Base-by-base conservation (phyloP, 2,888 invertebrate species). In the Tuberolachnus salignus region DNA sequence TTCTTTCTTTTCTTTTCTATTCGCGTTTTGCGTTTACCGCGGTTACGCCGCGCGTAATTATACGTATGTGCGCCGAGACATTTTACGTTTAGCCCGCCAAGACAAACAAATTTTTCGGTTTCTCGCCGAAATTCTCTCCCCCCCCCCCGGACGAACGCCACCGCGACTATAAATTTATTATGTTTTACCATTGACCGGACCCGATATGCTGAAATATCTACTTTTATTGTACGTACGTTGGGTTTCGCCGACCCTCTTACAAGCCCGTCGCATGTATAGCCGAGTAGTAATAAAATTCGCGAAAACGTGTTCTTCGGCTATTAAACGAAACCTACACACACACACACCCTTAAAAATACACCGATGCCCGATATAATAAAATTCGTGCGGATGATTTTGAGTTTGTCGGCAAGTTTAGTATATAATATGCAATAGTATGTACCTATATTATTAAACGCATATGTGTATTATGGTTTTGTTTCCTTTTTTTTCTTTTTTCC, bases 221-320 rank as follows among this genome's bases (percentile, higher is more conserved):
- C 34, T 34, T 34, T 34, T 34, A 34, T n/a, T n/a, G n/a, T n/a
- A n/a, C n/a, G n/a, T 34, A 34, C 67, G 34, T 34, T 21, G 34
- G 61, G 9, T 49, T n/a, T 61, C 61, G 4, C 19, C 72, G 61
- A 73, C 72, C 72, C 72, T 61, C 34, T 51, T 26, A 34, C 34
- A 34, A n/a, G n/a, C n/a, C n/a, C n/a, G n/a, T n/a, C n/a, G n/a
- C n/a, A n/a, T n/a, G n/a, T n/a, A n/a, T n/a, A n/a, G n/a, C n/a
- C 34, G 6, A 46, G 63, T 14, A 42, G 64, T 66, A 51, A 55
- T 74, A 74, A 74, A 66, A 74, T 66, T 66, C n/a, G 64, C 74
- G n/a, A 74, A 74, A 74, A 74, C 74, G 64, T 64, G 74, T 74
- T 74, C 64, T 23, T 46, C 66, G 66, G 34, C 63, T 63, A 42